Percentiles rank a stretch among this genome's conserved stretches.
Conservation (phyloP, 2,113 vertebrate genomes). For the Petroica traversi region DNA sequence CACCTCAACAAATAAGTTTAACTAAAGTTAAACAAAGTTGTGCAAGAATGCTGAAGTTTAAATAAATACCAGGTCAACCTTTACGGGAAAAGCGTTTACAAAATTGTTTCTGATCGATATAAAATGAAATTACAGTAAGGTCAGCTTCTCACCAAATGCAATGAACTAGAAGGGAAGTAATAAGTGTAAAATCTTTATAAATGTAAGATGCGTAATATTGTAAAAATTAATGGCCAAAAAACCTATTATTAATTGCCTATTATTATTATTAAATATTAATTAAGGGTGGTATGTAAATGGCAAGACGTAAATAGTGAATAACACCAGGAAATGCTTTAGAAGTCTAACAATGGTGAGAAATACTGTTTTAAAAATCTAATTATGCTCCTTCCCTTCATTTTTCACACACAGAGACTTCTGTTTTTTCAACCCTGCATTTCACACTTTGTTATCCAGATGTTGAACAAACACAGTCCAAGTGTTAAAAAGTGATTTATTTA, state of each 20-base stretch:
- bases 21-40: constrained; percentile 31
- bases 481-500: neutral
- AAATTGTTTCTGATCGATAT: neutral
- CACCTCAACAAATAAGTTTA: neutral
- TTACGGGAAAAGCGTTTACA: constrained; percentile 20
- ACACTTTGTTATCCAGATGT: fast-evolving
- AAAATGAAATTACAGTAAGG: neutral
- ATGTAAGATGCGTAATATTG: no score
- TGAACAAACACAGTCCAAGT: fast-evolving
- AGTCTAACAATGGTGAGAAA: neutral
- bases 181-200: neutral
- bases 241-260: fast-evolving
- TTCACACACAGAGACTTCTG: fast-evolving
- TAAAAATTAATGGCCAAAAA: no score
- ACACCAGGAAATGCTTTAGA: fast-evolving
- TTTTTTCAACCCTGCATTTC: neutral
- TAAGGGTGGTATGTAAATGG: fast-evolving
- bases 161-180: neutral
- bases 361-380: fast-evolving
- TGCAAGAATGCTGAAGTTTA: constrained; percentile 28
- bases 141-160: neutral
- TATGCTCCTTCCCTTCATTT: fast-evolving
- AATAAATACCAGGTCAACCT: constrained; percentile 12
- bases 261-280: no score
- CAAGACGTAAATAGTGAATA: neutral